Evolutionary conservation across 2,888 invertebrate genomes (phyloP).

Genomic region (Eupithecia subfuscata): DNA sequence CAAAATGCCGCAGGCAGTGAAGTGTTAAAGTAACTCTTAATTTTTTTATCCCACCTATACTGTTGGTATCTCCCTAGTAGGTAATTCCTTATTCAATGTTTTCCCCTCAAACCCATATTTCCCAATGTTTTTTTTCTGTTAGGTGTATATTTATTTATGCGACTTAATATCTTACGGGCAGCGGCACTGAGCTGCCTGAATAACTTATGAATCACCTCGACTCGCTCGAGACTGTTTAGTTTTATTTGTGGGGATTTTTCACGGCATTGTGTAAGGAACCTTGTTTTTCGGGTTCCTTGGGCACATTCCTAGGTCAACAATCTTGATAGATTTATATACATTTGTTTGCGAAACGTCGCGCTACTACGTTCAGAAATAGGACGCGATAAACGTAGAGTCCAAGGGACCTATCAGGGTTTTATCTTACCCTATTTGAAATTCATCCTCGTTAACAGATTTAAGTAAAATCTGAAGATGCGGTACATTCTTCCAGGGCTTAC

Average conservation of each 20-base stretch:
- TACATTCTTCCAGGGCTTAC: no score
- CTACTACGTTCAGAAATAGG: background rate
- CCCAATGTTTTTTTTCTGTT: background rate
- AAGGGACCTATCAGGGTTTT: background rate
- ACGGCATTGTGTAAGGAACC: constrained; percentile 63
- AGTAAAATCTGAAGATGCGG: no score
- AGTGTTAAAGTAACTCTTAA: no score
- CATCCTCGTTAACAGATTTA: no score
- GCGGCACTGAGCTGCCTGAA: constrained; percentile 34
- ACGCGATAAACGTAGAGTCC: background rate
- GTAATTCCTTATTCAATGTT: background rate
- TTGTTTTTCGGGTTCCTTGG: constrained; percentile 21
- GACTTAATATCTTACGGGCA: constrained; percentile 21
- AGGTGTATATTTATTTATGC: constrained; percentile 19
- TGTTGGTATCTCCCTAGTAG: no score
- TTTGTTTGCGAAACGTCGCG: background rate
- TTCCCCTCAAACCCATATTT: background rate
- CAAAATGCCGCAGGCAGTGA: no score
- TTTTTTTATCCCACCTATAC: no score
- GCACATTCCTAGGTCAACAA: background rate
- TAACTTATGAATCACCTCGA: constrained; percentile 42
- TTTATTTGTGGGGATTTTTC: constrained; percentile 73
- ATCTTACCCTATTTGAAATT: background rate
- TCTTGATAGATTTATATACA: background rate
- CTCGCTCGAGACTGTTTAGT: constrained; percentile 54